Base-by-base conservation (phyloP, 2,797 vertebrate genomes). In the Gymnothorax javanicus region DNA sequence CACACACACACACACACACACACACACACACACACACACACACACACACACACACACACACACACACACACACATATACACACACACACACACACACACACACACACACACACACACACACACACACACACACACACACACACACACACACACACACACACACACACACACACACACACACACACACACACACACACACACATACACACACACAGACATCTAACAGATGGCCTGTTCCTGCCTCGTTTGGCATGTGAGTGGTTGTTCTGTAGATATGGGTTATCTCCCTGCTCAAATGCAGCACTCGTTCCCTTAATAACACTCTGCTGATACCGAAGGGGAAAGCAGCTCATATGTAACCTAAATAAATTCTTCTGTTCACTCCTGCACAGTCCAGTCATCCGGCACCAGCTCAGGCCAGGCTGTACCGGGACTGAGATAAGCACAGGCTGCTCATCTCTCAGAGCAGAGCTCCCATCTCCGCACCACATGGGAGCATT, bases 281-380 rank as follows among this genome's bases (percentile, higher is more conserved):
- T 64, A 64, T 64, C 60, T 64, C 60, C 60, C 60, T 67, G 64
- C 25, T n/a, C 64, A 67, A 67, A 67, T n/a, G 64, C 64, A 67
- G 64, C 23, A 67, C 23, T n/a, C 20, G 15, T 67, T 5, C 23
- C 64, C 64, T n/a, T 67, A 25, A 67, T 67, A n/a, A 67, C 25
- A n/a, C 9, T 7, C 64, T 67, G 6, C 9, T 67, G 64, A 67
- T 67, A 67, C 64, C 15, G 60, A 2, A 17, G 12, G 64, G 25
- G 23, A 67, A 67, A 67, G 64, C 23, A 67, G 3, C 8, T n/a
- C 6, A 8, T 67, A 67, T 67, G 23, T 67, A 67, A 67, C 23
- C 23, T 67, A 25, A 67, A 67, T n/a, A 67, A 67, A 67, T n/a
- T 7, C 5, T n/a, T 7, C 60, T 13, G 59, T 3, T 11, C 23